Conservation (phyloP, 2,113 vertebrate genomes). For the Guaruba guarouba region DNA sequence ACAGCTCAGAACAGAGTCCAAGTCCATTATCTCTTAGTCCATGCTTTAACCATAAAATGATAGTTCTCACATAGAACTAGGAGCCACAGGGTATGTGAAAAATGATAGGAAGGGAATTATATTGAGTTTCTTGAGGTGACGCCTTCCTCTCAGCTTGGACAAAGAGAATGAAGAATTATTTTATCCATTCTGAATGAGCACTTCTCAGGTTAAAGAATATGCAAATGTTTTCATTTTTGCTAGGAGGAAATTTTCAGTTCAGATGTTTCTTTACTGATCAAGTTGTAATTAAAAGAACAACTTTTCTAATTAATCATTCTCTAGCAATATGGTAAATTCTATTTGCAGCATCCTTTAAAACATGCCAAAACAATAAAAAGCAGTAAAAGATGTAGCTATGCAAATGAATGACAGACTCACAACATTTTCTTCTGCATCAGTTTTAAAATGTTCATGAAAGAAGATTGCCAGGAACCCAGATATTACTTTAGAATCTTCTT, state of each 20-base stretch:
- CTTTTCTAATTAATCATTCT: not conserved
- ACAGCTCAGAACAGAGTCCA: not conserved
- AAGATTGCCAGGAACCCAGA: not conserved
- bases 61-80: not conserved
- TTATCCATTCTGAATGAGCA: not conserved
- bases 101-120: not conserved
- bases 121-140: not conserved
- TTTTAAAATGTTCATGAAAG: not conserved
- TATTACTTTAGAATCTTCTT: not conserved
- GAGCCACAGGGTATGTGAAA: not conserved
- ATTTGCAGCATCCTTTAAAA: not conserved
- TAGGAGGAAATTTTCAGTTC: not conserved
- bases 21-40: not conserved
- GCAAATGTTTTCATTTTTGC: not conserved
- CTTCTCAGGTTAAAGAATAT: not conserved
- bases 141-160: not conserved
- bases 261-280: not conserved
- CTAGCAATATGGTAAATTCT: not conserved
- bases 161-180: not conserved
- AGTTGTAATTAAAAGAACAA: not conserved
- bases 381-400: not conserved
- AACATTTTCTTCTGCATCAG: not conserved
- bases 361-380: not conserved
- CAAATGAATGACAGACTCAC: not conserved
- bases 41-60: not conserved